Conservation (phyloP, 1,140 invertebrate species). For the Goniozus legneri region DNA sequence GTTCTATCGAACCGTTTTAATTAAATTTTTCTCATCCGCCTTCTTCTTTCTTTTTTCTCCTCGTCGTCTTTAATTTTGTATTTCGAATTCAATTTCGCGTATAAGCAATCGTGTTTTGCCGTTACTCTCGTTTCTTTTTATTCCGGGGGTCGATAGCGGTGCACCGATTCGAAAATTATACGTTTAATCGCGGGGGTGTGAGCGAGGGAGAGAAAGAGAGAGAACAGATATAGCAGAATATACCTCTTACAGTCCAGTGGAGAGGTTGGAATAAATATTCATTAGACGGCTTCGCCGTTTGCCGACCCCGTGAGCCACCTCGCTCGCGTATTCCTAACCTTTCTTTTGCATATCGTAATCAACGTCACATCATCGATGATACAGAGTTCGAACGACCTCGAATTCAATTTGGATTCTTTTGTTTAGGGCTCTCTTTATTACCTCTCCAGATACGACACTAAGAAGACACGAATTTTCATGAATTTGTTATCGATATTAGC, state of each 20-base stretch:
- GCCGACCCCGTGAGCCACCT: too few relatives aligned
- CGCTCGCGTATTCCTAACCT: slow-evolving; percentile 14
- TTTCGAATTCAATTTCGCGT: too few relatives aligned
- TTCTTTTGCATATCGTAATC: slow-evolving; percentile 47
- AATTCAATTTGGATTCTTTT: slow-evolving; percentile 5
- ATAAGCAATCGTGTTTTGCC: too few relatives aligned
- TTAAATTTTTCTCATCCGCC: slow-evolving; percentile 4
- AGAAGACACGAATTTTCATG: neutral
- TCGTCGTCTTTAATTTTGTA: slow-evolving; percentile 34
- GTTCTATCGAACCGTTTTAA: slow-evolving; percentile 14
- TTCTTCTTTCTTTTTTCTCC: slow-evolving; percentile 10
- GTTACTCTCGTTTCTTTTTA: too few relatives aligned
- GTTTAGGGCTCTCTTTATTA: slow-evolving; percentile 1
- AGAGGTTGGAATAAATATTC: slow-evolving; percentile 44
- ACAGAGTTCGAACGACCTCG: slow-evolving; percentile 15
- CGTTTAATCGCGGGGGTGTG: slow-evolving; percentile 47
- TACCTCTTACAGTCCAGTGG: neutral
- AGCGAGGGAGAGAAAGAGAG: too few relatives aligned
- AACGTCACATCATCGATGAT: slow-evolving; percentile 44
- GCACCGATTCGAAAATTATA: slow-evolving; percentile 52
- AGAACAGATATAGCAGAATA: slow-evolving; percentile 13
- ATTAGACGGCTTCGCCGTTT: slow-evolving; percentile 36
- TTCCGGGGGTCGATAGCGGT: slow-evolving; percentile 44
- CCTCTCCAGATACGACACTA: neutral
- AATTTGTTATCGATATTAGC: neutral